A percentile compares a stretch with the other conserved stretches of the same genome.
These are phyloP conservation scores for Clarias laeviceps DNA, from an alignment of 2,797 vertebrate species.

Conservation along the genomic window DNA sequence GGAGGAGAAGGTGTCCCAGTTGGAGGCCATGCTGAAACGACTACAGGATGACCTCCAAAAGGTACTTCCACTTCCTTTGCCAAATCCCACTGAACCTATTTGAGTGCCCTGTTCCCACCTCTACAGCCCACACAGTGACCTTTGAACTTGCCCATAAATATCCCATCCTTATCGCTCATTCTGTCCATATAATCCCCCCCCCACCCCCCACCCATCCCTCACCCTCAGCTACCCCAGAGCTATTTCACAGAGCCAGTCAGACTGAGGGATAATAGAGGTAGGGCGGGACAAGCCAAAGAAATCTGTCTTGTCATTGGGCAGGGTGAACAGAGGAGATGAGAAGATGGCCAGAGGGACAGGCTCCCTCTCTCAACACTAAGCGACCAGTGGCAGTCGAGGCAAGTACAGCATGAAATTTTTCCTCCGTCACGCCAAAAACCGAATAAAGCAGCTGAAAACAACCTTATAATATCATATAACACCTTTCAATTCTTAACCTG, in stretches of 20 bases:
- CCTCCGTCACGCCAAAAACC: constrained; percentile 44
- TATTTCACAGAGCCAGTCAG: constrained; percentile 53
- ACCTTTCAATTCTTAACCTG: constrained; percentile 36
- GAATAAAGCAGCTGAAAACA: constrained; percentile 39
- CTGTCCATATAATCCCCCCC: constrained; percentile 36
- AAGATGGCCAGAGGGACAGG: constrained; percentile 59
- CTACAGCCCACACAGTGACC: constrained; percentile 48
- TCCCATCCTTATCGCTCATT: constrained; percentile 48
- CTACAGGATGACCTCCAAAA: constrained; percentile 90
- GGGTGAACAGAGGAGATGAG: constrained; percentile 48
- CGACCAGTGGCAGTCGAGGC: constrained; percentile 54
- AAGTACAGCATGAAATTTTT: constrained; percentile 60
- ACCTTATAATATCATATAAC: constrained; percentile 36
- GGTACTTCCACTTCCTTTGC: constrained; percentile 76
- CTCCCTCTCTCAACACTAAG: constrained; percentile 62
- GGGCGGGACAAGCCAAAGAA: constrained; percentile 53
- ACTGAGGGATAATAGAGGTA: constrained; percentile 51
- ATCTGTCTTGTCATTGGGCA: constrained; percentile 59
- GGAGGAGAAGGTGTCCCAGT: constrained; percentile 87
- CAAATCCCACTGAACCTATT: constrained; percentile 38
- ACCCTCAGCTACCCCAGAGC: constrained; percentile 46
- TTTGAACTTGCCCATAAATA: constrained; percentile 35
- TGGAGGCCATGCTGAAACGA: constrained; percentile 86
- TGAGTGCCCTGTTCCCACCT: constrained; percentile 60
- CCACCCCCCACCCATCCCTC: constrained; percentile 32